Conservation (phyloP, 2,113 vertebrate genomes). For the Noctilio leporinus region DNA sequence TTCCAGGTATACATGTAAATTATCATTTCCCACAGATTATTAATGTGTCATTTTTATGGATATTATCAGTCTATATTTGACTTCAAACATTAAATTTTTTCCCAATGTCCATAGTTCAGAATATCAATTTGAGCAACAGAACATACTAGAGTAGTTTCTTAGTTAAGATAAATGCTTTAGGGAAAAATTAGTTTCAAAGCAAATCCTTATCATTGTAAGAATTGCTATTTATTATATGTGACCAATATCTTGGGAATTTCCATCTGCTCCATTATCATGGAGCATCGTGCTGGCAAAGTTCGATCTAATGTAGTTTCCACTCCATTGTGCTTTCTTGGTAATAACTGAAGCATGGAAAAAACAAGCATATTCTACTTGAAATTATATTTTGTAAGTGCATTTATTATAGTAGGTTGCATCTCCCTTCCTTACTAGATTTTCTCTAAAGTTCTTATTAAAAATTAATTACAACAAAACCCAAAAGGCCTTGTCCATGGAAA, state of each 20-base stretch:
- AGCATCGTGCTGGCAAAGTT: background rate
- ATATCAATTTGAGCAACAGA: background rate
- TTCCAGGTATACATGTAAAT: background rate
- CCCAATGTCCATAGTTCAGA: background rate
- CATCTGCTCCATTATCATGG: background rate
- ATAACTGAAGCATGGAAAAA: background rate
- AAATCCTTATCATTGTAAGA: slow-evolving; percentile 7
- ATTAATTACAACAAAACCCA: slow-evolving; percentile 41
- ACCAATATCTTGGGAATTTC: background rate
- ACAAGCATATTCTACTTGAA: background rate
- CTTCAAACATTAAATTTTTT: background rate
- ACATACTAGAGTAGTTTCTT: background rate
- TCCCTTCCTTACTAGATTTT: background rate
- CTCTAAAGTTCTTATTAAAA: slow-evolving; percentile 44
- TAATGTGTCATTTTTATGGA: background rate
- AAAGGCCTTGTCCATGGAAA: background rate
- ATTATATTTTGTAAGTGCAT: background rate
- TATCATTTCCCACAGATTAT: background rate
- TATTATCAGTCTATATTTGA: background rate
- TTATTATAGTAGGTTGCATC: background rate
- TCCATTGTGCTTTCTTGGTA: background rate
- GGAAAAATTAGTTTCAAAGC: background rate
- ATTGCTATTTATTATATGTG: background rate
- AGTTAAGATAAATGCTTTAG: slow-evolving; percentile 7
- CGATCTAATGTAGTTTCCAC: background rate